These are phyloP conservation scores for Syritta pipiens DNA, from an alignment of 2,888 invertebrate genomes.

Conservation along the genomic window DNA sequence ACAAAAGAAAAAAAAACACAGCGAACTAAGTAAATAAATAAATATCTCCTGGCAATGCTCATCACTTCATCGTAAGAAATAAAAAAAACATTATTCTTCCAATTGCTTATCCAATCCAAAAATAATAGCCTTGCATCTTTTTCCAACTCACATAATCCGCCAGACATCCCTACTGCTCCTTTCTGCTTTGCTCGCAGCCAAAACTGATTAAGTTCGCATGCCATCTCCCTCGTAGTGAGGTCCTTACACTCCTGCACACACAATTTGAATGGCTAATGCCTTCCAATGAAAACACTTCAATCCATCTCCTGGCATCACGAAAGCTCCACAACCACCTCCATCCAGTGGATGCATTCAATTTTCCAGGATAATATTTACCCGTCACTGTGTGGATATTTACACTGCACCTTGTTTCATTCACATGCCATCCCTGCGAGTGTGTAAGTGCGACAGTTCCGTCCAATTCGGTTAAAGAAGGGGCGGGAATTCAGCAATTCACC, in stretches of 20 bases:
- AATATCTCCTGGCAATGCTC: slow-evolving; percentile 55
- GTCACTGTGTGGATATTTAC: slow-evolving; percentile 59
- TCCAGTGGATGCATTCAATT: slow-evolving; percentile 54
- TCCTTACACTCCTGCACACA: slow-evolving; percentile 43
- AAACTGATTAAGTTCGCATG: slow-evolving; percentile 32
- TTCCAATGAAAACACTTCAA: slow-evolving; percentile 67
- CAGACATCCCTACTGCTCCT: slow-evolving; percentile 9
- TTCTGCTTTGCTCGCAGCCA: slow-evolving; percentile 5
- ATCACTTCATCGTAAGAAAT: slow-evolving; percentile 5
- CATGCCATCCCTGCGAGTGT: background rate
- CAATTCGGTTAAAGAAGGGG: slow-evolving; percentile 68
- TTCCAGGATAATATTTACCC: slow-evolving; percentile 66
- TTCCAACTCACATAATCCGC: slow-evolving; percentile 14
- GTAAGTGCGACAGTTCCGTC: slow-evolving; percentile 26
- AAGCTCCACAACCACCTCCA: slow-evolving; percentile 32
- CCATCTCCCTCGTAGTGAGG: slow-evolving; percentile 28
- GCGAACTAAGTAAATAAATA: slow-evolving; percentile 63
- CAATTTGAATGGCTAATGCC: slow-evolving; percentile 67
- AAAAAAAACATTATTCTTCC: slow-evolving; percentile 60
- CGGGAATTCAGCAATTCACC: slow-evolving; percentile 49
- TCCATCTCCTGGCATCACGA: no score
- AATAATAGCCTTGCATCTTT: slow-evolving; percentile 47
- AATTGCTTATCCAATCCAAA: slow-evolving; percentile 67
- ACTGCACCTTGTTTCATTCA: slow-evolving; percentile 62
- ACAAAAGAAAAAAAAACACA: slow-evolving; percentile 11